Base-by-base conservation (phyloP, 92 coral and sea anemone genomes). In the Epizoanthus stellaris region DNA sequence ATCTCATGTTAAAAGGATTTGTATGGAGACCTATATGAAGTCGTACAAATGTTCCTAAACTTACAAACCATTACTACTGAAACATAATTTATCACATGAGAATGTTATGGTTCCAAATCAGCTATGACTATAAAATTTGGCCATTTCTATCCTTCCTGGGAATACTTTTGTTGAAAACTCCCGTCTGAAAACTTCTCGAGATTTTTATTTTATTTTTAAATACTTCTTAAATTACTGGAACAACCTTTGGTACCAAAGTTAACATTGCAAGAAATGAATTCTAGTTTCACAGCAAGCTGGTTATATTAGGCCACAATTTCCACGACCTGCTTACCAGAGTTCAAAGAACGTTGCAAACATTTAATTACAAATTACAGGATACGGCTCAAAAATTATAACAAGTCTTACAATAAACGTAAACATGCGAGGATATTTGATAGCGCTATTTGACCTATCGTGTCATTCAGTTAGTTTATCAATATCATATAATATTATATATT, bases 401-500 rank as follows among this genome's bases (percentile, higher is more conserved):
- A 49, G 56, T 49, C 56, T 49, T 49, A 49, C 56, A 49, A 49
- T 1, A 0, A 49, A 49, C 56, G 56, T 13, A 49, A 47, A 47
- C 54, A 47, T 5, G 49, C 56, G 6, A n/a, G 45, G 39, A 17
- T 79, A 21, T 79, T 49, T 63, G 72, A 40, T 53, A 14, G 42
- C 21, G 58, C 17, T 77, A 54, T 17, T 40, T 20, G 71, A 79
- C 70, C 67, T 63, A 59, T 79, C 83, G 13, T 57, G 71, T 79
- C 83, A 42, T 57, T 79, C 71, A 79, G 4, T 38, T 62, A 79
- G 43, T 63, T 43, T 42, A 43, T 61, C 43, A n/a, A n/a, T n/a
- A n/a, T n/a, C n/a, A n/a, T n/a, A n/a, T n/a, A n/a, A n/a, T n/a
- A n/a, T n/a, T n/a, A n/a, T n/a, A n/a, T n/a, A n/a, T n/a, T n/a